phyloP scores from a whole-genome alignment of 2,797 vertebrate genomes.

The Tokudaia muenninki region DNA sequence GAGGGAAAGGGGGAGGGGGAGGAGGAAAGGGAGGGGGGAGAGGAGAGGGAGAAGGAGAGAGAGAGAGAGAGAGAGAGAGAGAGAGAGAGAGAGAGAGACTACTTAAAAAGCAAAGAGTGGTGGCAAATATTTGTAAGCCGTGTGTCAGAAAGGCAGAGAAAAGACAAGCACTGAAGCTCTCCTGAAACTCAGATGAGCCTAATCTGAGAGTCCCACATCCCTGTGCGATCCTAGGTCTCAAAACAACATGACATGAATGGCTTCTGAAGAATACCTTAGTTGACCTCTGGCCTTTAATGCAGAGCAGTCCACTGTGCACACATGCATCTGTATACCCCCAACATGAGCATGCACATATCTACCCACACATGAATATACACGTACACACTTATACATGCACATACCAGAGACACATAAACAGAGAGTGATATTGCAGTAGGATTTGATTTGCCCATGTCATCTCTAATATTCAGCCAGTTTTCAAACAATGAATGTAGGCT shows the following conservation, averaged over 20 bases:
- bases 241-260: rapidly evolving
- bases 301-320: not conserved
- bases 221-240: not conserved
- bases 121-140: not conserved
- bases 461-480: constrained; percentile 6
- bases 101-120: not conserved
- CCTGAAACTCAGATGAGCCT: not conserved
- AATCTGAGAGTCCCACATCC: not conserved
- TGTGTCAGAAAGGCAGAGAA: not conserved
- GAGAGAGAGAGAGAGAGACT: not conserved
- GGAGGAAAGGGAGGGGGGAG: no score
- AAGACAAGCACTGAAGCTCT: not conserved
- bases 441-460: constrained; percentile 25
- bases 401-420: not conserved
- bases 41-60: not conserved
- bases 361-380: not conserved
- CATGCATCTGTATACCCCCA: not conserved
- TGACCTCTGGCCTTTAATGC: not conserved
- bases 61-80: not conserved
- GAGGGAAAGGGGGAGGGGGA: not conserved
- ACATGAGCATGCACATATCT: no score
- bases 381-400: not conserved
- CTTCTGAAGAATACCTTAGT: no score
- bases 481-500: not conserved
- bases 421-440: not conserved